Base-by-base conservation (phyloP, 1,140 invertebrate genomes). In the Drosophila carrolli region DNA sequence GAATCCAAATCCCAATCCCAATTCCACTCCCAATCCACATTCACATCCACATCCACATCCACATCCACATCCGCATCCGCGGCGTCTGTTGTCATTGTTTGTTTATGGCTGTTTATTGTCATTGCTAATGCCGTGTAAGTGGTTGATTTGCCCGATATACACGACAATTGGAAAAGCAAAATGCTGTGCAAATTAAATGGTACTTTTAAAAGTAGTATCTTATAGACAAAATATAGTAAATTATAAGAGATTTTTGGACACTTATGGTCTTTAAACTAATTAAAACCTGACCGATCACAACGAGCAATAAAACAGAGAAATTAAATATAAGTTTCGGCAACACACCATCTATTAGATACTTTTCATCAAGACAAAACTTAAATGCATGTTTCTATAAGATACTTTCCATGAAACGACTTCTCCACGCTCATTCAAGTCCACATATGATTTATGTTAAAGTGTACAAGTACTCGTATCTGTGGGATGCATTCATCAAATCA, bases 111-210 rank as follows among this genome's bases (percentile, higher is more conserved):
- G 32, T 14, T 35, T 58, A 46, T 77, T 77, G 79, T 82, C 46
- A 50, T 46, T 37, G 55, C 44, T 68, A 78, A 75, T 83, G 75
- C 68, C 75, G 48, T 83, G 63, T 70, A 83, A 83, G 80, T 82
- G 80, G 41, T 61, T 70, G 59, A 53, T 78, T 62, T 75, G 53
- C 6, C 54, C 13, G 23, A 47, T 38, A 32, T 27, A 23, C 13
- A 29, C 37, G 50, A 47, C 16, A 48, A 23, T 38, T 53, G 50
- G 14, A 16, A 14, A 14, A 13, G 43, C 14, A 8, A 38, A n/a
- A 10, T 40, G 13, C 13, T n/a, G 38, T 32, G 29, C 29, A 40
- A 13, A 40, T 40, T 40, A n/a, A n/a, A 14, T 40, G 13, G 38
- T 0, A 40, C 3, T 40, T 40, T 40, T 32, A 7, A 7, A 6